Evolutionary conservation across 64 coral and sea anemone species (phyloP), one percentile per base, ranked within the genome.

Genomic region (Montipora cactus): DNA sequence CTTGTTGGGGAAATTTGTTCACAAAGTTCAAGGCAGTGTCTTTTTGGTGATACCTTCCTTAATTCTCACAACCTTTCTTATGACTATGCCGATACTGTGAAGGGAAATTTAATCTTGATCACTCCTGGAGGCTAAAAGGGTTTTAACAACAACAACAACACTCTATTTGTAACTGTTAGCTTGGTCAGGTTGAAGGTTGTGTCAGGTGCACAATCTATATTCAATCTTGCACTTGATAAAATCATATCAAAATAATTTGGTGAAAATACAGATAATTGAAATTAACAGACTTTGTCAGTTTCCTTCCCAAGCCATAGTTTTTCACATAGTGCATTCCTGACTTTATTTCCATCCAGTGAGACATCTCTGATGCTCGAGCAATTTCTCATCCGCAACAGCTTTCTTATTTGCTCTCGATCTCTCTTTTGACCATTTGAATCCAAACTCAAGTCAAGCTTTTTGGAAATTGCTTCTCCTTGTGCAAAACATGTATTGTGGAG

Each of bases 241-340:
- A 86, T 66, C 82, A 86, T 70, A 28, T 86, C 59, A 68, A 67
- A 87, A 74, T 73, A 87, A 87, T 85, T 85, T 67, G 81, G 81
- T 85, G 20, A 85, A 85, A 85, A 84, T 67, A 84, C 71, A 74
- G n/a, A 9, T 21, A 20, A 25, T 74, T 74, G n/a, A 28, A 74
- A 37, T 75, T 75, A 75, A 79, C 75, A 79, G 23, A 90, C 74
- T 44, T 90, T 78, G 75, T 13, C 75, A 79, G 50, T 79, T 49
- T 52, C 19, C 61, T 90, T 90, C 76, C 78, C 88, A 46, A 78
- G 88, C 88, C 88, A 90, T 44, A 78, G 88, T 79, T 90, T 90
- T 59, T 90, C 59, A 70, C 74, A 77, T 5, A 90, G 53, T 50
- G 50, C 88, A 79, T 90, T 68, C 52, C 76, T 90, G 49, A 90